Base-by-base conservation (phyloP, 2,888 invertebrate genomes). In the Neoascia interrupta region DNA sequence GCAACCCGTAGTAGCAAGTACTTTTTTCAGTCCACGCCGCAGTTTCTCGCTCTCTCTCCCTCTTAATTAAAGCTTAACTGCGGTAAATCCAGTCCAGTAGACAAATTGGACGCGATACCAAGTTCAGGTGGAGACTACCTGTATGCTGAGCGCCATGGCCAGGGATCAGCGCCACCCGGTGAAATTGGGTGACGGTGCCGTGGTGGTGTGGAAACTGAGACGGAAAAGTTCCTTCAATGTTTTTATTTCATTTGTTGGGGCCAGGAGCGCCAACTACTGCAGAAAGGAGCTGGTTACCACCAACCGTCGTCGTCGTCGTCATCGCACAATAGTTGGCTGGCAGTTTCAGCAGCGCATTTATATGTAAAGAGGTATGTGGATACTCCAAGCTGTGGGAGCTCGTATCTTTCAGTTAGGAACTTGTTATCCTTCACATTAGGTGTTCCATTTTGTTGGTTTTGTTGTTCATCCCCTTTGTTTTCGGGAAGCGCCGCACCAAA, bases 11-110 rank as follows among this genome's bases (percentile, higher is more conserved):
- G 58, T 6, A 56, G 43, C 41, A 23, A 21, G 37, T 66, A 21
- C 26, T 58, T 73, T 76, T 79, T 79, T 36, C 47, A 66, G 36
- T 43, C 36, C 34, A 49, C 64, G 53, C 54, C 60, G 64, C 66
- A 79, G 76, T 79, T 76, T 47, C 60, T 66, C 79, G 36, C 8
- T 26, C 26, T 8, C n/a, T n/a, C 26, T 5, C 8, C 26, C 79
- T 66, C 79, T 73, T 73, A 73, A 79, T 79, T 79, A 73, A 68
- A 66, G 73, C 73, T 79, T 73, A 79, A 79, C 79, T 79, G 79
- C 73, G 72, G 61, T 49, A 79, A 79, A 73, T 56, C 60, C 56
- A 79, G 73, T 73, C 56, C 79, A 8, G 72, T 15, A 79, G 79
- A 73, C 73, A 73, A 79, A 79, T 79, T 73, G 66, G 73, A 79